Evolutionary conservation across 2,113 vertebrate species (phyloP).

Genomic region (Chloropsis hardwickii): DNA sequence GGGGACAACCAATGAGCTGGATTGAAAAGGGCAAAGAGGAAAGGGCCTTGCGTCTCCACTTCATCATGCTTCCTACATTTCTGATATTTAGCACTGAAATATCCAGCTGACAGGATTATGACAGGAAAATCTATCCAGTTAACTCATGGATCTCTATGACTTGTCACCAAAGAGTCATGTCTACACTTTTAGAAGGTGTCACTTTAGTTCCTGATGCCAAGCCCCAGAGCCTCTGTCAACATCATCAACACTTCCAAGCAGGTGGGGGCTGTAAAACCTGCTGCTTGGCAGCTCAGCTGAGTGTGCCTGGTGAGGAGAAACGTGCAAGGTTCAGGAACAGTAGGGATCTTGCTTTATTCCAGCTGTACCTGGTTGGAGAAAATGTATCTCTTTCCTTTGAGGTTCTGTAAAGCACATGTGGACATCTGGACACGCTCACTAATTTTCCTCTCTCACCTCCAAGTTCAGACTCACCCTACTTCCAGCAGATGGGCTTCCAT

Average conservation of each 20-base stretch:
- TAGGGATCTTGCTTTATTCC: neutral
- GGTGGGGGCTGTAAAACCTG: accelerated
- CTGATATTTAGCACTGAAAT: neutral
- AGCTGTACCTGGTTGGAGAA: neutral
- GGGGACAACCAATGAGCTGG: neutral
- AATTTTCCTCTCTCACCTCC: neutral
- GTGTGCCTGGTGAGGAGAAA: neutral
- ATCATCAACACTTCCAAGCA: neutral
- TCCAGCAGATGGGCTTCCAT: neutral
- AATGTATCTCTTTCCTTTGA: neutral
- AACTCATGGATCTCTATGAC: neutral
- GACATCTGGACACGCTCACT: neutral
- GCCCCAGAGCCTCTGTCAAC: neutral
- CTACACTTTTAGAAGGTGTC: neutral
- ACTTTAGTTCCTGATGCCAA: neutral
- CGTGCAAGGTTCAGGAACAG: neutral
- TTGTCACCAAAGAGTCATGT: neutral
- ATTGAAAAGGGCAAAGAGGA: neutral
- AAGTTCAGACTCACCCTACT: neutral
- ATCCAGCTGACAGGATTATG: neutral
- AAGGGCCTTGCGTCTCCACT: neutral
- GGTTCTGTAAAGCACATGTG: neutral
- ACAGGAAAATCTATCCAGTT: neutral
- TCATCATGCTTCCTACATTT: neutral
- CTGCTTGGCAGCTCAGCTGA: neutral